phyloP scores from a whole-genome alignment of 2,888 invertebrate species.

The Druceiella hillmani region DNA sequence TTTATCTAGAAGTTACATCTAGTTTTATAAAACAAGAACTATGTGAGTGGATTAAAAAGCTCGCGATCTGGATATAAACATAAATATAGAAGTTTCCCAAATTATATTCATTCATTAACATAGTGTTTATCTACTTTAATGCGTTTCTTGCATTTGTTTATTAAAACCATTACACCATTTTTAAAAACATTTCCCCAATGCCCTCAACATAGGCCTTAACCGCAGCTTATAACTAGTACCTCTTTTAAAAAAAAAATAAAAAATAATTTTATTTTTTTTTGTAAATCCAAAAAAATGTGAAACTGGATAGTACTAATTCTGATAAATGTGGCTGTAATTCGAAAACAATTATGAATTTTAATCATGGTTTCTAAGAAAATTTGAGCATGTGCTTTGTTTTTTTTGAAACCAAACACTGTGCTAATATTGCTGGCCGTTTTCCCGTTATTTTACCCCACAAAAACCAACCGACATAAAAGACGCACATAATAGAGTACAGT shows the following conservation, averaged over 20 bases:
- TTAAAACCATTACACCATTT: background rate
- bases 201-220: background rate
- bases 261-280: constrained; percentile 1
- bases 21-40: too few species aligned
- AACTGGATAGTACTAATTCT: background rate
- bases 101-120: background rate
- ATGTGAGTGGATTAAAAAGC: constrained; percentile 3
- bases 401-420: too few species aligned
- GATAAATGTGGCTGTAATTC: background rate
- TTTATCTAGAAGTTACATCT: too few species aligned
- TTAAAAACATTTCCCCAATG: background rate
- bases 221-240: background rate
- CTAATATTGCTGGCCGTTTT: too few species aligned
- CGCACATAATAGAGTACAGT: too few species aligned
- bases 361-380: too few species aligned
- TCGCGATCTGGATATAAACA: background rate
- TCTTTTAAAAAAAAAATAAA: too few species aligned
- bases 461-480: too few species aligned
- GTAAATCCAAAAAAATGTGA: background rate
- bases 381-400: too few species aligned
- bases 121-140: background rate
- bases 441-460: too few species aligned
- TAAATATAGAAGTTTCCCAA: background rate
- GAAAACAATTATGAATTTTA: too few species aligned
- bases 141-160: background rate